These are phyloP conservation scores for Venustoraphidia nigricollis DNA, from an alignment of 2,888 invertebrate species.

Conservation along the genomic window DNA sequence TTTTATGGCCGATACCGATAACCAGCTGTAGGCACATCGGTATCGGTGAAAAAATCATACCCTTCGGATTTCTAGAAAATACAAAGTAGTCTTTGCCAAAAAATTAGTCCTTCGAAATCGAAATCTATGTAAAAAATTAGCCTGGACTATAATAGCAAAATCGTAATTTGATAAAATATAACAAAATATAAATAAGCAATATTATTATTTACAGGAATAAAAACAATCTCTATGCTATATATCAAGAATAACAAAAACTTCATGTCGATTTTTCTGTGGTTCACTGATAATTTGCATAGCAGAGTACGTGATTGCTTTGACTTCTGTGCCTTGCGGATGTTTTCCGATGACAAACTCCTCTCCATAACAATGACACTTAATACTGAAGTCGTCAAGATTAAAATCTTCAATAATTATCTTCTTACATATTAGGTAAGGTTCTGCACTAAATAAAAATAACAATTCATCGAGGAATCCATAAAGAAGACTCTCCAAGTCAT, in stretches of 20 bases:
- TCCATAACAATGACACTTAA: slow-evolving; percentile 73
- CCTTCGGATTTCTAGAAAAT: too few relatives aligned
- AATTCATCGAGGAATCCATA: slow-evolving; percentile 92
- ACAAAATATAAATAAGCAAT: slow-evolving; percentile 13
- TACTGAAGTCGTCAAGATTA: slow-evolving; percentile 61
- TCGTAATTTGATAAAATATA: not conserved
- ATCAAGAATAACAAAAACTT: slow-evolving; percentile 96
- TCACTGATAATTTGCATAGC: slow-evolving; percentile 87
- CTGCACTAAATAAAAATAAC: slow-evolving; percentile 81
- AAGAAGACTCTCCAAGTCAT: slow-evolving; percentile 76
- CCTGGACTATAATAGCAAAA: too few relatives aligned
- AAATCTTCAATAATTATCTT: slow-evolving; percentile 80
- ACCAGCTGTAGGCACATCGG: too few relatives aligned
- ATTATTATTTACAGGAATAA: slow-evolving; percentile 7
- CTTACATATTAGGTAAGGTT: slow-evolving; percentile 76
- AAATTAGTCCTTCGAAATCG: too few relatives aligned
- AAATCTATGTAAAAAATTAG: too few relatives aligned
- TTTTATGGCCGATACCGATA: too few relatives aligned
- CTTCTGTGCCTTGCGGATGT: slow-evolving; percentile 95
- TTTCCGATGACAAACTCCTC: slow-evolving; percentile 85
- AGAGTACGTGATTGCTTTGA: slow-evolving; percentile 98
- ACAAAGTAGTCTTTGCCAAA: too few relatives aligned
- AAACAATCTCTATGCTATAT: slow-evolving; percentile 40
- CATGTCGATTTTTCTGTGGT: slow-evolving; percentile 52
- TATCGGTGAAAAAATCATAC: too few relatives aligned